phyloP scores from a whole-genome alignment of 2,113 vertebrate species.

The Gymnarchus niloticus region DNA sequence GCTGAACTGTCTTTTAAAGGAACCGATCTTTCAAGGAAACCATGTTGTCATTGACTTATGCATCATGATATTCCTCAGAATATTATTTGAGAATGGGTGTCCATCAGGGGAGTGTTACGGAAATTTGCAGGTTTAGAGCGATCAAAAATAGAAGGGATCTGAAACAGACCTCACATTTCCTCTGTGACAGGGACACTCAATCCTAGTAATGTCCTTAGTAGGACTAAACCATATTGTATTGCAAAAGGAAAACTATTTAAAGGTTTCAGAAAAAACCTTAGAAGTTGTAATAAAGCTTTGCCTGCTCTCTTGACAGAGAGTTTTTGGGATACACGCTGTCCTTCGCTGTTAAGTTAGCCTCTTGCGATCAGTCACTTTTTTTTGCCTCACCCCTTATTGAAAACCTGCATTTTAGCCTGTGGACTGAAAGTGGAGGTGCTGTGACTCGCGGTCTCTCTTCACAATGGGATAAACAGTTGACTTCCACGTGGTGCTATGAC shows the following conservation, averaged over 20 bases:
- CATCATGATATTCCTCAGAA: not conserved
- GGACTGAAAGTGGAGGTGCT: not conserved
- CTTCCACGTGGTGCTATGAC: not conserved
- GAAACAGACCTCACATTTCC: not conserved
- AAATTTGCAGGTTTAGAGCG: not conserved
- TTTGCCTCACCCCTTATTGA: not conserved
- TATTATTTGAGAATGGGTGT: not conserved
- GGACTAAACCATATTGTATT: not conserved
- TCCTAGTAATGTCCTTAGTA: slow-evolving; percentile 13
- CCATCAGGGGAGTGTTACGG: not conserved
- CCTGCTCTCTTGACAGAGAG: not conserved
- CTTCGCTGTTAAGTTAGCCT: no score
- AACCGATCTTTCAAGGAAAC: not conserved
- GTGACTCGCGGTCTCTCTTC: not conserved
- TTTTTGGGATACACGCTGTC: not conserved
- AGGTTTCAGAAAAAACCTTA: not conserved
- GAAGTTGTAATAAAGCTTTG: not conserved
- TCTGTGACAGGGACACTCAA: not conserved
- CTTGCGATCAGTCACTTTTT: not conserved
- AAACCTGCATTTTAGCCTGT: not conserved
- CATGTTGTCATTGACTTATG: not conserved
- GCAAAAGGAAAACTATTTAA: slow-evolving; percentile 11
- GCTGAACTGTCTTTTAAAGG: not conserved
- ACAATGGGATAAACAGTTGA: not conserved
- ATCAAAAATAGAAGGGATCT: not conserved